These are phyloP conservation scores for Cerastis leucographa DNA, from an alignment of 2,888 invertebrate species.

Conservation along the genomic window DNA sequence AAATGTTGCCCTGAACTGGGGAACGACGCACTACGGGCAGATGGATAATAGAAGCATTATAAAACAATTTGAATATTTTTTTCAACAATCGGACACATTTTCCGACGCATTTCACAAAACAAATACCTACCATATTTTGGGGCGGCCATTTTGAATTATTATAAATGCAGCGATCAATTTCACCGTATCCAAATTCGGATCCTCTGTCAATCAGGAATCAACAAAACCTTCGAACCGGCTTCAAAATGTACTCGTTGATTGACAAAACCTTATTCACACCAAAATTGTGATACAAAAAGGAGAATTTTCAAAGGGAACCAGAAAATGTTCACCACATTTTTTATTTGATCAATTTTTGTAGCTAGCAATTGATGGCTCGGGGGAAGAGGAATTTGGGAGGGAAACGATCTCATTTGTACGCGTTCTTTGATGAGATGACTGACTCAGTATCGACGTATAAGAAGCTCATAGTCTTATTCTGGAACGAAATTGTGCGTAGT, in stretches of 20 bases:
- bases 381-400: conserved; percentile 68
- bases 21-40: background rate
- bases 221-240: conserved; percentile 18
- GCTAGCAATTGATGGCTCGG: conserved; percentile 75
- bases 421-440: conserved; percentile 76
- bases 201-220: conserved; percentile 42
- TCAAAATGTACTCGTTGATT: conserved; percentile 54
- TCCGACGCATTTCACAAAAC: background rate
- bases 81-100: background rate
- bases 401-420: conserved; percentile 80
- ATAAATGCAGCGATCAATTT: conserved; percentile 44
- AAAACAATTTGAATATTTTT: background rate
- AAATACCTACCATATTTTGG: background rate
- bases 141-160: conserved; percentile 28
- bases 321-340: conserved; percentile 72
- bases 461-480: conserved; percentile 56
- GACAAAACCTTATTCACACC: conserved; percentile 63
- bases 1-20: too few species aligned
- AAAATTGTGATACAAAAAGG: conserved; percentile 61
- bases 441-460: conserved; percentile 67
- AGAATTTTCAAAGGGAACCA: conserved; percentile 57
- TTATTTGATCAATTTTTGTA: conserved; percentile 82
- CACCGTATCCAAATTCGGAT: conserved; percentile 15
- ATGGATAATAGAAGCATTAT: background rate
- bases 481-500: background rate